Conservation (phyloP, 1,140 invertebrate species). For the Asbolus verrucosus region DNA sequence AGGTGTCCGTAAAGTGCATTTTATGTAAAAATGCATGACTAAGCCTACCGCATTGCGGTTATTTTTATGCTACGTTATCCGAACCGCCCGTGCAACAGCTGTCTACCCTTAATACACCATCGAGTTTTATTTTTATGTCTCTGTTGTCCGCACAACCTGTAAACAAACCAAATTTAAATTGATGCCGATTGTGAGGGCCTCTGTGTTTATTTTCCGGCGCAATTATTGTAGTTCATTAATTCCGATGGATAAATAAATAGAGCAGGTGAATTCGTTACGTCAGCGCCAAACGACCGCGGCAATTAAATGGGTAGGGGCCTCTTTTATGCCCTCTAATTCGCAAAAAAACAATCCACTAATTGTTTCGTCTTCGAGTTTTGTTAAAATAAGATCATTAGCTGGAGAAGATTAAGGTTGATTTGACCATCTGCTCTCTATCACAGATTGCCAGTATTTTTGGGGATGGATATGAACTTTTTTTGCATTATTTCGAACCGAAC, state of each 20-base stretch:
- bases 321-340: slow-evolving; percentile 10
- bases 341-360: slow-evolving; percentile 29
- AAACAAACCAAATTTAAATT: slow-evolving; percentile 41
- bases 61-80: slow-evolving; percentile 38
- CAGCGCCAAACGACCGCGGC: background rate
- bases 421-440: too few relatives aligned
- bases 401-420: too few relatives aligned
- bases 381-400: slow-evolving; percentile 1
- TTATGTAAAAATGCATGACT: slow-evolving; percentile 43
- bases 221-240: slow-evolving; percentile 12
- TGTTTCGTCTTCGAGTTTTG: slow-evolving; percentile 7
- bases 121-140: slow-evolving; percentile 41
- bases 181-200: slow-evolving; percentile 10
- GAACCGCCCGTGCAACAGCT: slow-evolving; percentile 42
- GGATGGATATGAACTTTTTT: too few relatives aligned
- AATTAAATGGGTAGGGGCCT: slow-evolving; percentile 4
- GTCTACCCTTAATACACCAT: slow-evolving; percentile 36
- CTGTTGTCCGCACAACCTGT: slow-evolving; percentile 14
- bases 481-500: too few relatives aligned
- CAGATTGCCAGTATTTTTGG: too few relatives aligned
- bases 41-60: slow-evolving; percentile 46
- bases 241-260: background rate
- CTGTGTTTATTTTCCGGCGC: slow-evolving; percentile 8
- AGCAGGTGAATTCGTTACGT: background rate
- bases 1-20: slow-evolving; percentile 43